A percentile compares a stretch with the other conserved stretches of the same genome.
Evolutionary conservation across 2,113 vertebrate genomes (phyloP).

Genomic region (Oryzias woworae): DNA sequence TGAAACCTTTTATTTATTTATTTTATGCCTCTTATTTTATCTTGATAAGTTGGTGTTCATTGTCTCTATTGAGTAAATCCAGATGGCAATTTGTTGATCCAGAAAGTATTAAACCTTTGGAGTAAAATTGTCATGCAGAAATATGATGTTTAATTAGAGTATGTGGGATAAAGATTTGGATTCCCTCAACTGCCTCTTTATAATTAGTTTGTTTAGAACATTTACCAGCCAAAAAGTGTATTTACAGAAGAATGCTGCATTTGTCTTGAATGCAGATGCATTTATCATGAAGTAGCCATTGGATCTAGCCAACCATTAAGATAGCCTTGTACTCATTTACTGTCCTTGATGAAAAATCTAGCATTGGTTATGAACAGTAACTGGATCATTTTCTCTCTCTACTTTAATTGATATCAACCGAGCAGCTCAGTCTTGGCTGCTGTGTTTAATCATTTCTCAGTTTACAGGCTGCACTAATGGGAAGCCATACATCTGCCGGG

Average conservation of each 20-base stretch:
- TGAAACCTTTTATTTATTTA: not conserved
- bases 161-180: conserved; percentile 7
- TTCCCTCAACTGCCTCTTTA: conserved; percentile 14
- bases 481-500: conserved; percentile 52
- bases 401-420: conserved; percentile 67
- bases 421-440: conserved; percentile 38
- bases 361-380: conserved; percentile 48
- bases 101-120: conserved; percentile 16
- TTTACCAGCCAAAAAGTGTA: not conserved
- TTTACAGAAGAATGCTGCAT: conserved; percentile 20
- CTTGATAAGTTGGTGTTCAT: conserved; percentile 19
- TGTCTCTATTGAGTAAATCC: conserved; percentile 10
- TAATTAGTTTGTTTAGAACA: conserved; percentile 26
- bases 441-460: conserved; percentile 58
- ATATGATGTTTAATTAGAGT: conserved; percentile 14
- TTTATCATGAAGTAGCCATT: conserved; percentile 35
- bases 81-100: conserved; percentile 38
- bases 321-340: conserved; percentile 36
- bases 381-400: conserved; percentile 45
- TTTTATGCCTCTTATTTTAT: conserved; percentile 15
- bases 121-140: conserved; percentile 15
- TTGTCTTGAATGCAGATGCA: conserved; percentile 20
- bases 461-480: conserved; percentile 33
- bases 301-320: conserved; percentile 46
- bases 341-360: conserved; percentile 53